Evolutionary conservation across 1,140 invertebrate species (phyloP).

Genomic region (Platorchestia sp.): DNA sequence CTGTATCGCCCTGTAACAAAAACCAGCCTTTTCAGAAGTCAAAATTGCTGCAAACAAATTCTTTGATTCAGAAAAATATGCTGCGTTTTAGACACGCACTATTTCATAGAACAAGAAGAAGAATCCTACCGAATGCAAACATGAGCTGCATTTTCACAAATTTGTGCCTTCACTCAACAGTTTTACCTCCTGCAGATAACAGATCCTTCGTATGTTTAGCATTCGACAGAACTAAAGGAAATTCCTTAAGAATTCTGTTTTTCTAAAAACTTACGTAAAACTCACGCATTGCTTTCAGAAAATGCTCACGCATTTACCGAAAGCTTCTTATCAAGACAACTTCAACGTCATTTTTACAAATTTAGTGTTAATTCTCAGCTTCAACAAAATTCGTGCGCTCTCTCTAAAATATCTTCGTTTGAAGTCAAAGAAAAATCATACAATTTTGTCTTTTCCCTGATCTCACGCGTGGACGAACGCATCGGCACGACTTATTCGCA

Average conservation of each 20-base stretch:
- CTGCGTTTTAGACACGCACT: no score
- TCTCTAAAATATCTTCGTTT: background rate
- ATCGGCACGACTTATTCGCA: conserved; percentile 7
- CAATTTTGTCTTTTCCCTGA: background rate
- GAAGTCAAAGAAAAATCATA: background rate
- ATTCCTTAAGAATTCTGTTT: background rate
- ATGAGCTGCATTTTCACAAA: no score
- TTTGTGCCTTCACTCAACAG: no score
- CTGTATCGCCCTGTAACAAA: no score
- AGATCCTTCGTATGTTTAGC: background rate
- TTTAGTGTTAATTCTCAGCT: background rate
- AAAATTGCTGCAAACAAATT: no score
- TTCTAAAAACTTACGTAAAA: no score
- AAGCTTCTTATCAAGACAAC: background rate
- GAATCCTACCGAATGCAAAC: no score
- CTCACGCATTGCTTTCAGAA: background rate
- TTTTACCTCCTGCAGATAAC: background rate
- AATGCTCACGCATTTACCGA: background rate
- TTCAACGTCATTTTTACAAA: background rate
- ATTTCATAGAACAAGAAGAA: no score
- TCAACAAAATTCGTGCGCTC: background rate
- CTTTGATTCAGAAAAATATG: no score
- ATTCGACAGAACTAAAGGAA: background rate
- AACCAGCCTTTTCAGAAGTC: no score
- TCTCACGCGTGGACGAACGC: background rate